Base-by-base conservation (phyloP, 2,888 invertebrate genomes). In the Lepidochitona cinerea region DNA sequence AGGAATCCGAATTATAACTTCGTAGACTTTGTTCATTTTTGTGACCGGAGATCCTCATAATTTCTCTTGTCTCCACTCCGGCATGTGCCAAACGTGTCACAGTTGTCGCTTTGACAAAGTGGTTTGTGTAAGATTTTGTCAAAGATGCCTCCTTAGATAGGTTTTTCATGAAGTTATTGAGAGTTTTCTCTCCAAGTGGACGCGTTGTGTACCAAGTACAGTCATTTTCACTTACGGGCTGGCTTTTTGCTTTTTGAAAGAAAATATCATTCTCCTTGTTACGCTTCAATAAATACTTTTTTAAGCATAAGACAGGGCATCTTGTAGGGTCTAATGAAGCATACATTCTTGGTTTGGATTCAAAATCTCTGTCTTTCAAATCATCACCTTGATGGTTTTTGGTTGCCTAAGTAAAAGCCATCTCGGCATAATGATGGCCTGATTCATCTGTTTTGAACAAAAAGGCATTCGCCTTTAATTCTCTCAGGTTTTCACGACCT, bases 101-200 rank as follows among this genome's bases (percentile, higher is more conserved):
- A 0, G 74, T 68, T n/a, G 72, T 76, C 2, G 76, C 74, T 29
- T 73, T 23, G 14, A 72, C 72, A 70, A 66, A 71, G 66, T 74
- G 73, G 33, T 73, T 73, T 52, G 71, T 75, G 54, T 75, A 75
- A 2, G 37, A 54, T 14, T 68, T 1, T 5, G 33, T 37, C 9
- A 75, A 12, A 12, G 29, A 4, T 14, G 73, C 73, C 14, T 65
- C 71, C n/a, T 37, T 71, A 26, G 73, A 75, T 12, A 75, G 72
- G 0, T 32, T 33, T 41, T 59, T 70, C n/a, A n/a, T n/a, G n/a
- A 35, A n/a, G n/a, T n/a, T 72, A 72, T 66, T 54, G 6, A 75
- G 54, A 35, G 68, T 68, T 1, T 33, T 49, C 4, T n/a, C 29
- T 5, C 70, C 73, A 35, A 71, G n/a, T 12, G 73, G 73, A 14